Base-by-base conservation (phyloP, 1,140 invertebrate species). In the Holotrichia oblita region DNA sequence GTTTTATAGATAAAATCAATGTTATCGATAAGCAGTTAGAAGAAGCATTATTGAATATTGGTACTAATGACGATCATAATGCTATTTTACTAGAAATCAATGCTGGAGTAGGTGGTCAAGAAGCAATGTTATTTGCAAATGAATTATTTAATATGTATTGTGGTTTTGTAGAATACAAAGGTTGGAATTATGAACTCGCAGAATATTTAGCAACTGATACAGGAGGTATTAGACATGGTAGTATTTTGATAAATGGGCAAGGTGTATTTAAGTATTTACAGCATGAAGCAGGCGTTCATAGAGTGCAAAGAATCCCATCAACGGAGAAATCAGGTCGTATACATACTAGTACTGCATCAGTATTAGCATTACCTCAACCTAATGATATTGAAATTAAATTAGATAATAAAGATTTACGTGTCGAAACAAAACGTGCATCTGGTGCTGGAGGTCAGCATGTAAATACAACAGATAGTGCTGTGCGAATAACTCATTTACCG, bases 401-500 rank as follows among this genome's bases (percentile, higher is more conserved):
- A 12, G 85, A 91, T 0, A 89, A 91, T 0, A 90, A 90, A 77
- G 94, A 95, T 86, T 87, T 99, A 3, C 92, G 91, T 83, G 93
- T 99, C 82, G 97, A 99, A 85, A 95, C 96, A 2, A 99, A 96
- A 87, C 88, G 93, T 82, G 92, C 98, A 0, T 93, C 92, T 83
- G 98, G 98, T 3, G 93, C 97, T 0, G 98, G 98, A 0, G 98
- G 98, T 0, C 98, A 99, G 84, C 94, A 97, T 89, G 98, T 99
- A 0, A 99, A 99, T 84, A 98, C 92, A 73, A 98, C 96, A 0
- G 95, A 99, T 81, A 97, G 94, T 83, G 97, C 97, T 17, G 94
- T 99, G 0, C 90, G 98, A 79, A 92, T 99, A 72, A 92, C 91
- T 0, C 97, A 99, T 85, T 80, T 96, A 55, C 97, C 97, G 0